Percentiles rank a stretch among this genome's conserved stretches.
Evolutionary conservation across 2,888 invertebrate species (phyloP).

Genomic region (Pollenia amentaria): DNA sequence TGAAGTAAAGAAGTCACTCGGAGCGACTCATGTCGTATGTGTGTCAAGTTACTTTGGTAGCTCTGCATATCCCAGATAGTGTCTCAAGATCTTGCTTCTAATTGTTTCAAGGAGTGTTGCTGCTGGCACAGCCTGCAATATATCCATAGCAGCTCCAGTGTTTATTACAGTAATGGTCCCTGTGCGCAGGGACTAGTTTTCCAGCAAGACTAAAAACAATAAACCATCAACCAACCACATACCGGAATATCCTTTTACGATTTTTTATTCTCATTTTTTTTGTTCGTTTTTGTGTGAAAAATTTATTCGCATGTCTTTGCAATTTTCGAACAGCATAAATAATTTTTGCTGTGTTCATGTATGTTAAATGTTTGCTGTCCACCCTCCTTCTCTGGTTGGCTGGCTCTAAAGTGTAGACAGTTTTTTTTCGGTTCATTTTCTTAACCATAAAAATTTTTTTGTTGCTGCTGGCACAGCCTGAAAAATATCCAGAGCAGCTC

Average conservation of each 20-base stretch:
- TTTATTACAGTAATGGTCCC: too few relatives aligned
- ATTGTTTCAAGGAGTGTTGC: too few relatives aligned
- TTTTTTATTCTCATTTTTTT: background rate
- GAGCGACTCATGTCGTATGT: too few relatives aligned
- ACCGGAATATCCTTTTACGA: constrained; percentile 64
- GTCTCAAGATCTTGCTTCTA: too few relatives aligned
- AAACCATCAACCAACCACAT: constrained; percentile 64
- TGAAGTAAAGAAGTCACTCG: too few relatives aligned
- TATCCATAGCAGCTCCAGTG: too few relatives aligned
- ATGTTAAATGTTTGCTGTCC: constrained; percentile 52
- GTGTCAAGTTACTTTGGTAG: too few relatives aligned
- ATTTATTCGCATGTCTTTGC: constrained; percentile 74
- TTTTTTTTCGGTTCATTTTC: constrained; percentile 50
- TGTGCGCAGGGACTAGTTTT: constrained; percentile 27
- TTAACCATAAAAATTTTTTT: constrained; percentile 56
- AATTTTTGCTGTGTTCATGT: constrained; percentile 65
- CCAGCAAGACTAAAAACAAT: constrained; percentile 43
- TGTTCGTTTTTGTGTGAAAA: constrained; percentile 58
- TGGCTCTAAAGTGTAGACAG: constrained; percentile 62
- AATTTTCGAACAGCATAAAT: constrained; percentile 73
- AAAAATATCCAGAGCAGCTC: too few relatives aligned
- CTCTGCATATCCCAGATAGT: too few relatives aligned
- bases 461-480: too few relatives aligned
- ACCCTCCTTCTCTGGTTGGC: constrained; percentile 28
- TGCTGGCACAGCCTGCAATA: too few relatives aligned